Conservation (phyloP, 2,797 vertebrate species). For the Eulemur mongoz region DNA sequence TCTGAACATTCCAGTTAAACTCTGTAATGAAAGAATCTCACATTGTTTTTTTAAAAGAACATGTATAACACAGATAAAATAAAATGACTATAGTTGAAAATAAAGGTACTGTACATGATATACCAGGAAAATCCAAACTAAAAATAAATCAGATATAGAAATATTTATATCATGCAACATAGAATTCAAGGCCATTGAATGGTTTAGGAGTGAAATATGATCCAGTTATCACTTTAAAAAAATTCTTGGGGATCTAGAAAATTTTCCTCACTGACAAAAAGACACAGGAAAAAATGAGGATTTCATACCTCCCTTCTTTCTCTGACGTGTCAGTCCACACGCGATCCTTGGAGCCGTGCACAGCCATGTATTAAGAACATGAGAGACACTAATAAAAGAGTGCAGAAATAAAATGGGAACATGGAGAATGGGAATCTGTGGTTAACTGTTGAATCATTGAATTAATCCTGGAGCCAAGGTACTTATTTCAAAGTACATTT, state of each 20-base stretch:
- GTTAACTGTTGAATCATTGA: background rate
- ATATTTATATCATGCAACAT: background rate
- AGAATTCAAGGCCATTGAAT: background rate
- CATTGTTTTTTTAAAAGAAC: background rate
- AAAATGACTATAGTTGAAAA: background rate
- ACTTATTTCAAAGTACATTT: background rate
- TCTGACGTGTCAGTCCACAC: background rate
- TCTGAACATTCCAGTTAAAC: background rate
- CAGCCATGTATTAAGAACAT: background rate
- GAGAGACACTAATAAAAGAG: background rate
- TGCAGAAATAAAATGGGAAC: background rate
- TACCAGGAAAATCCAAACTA: constrained; percentile 2
- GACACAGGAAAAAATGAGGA: background rate
- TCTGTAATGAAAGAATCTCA: background rate
- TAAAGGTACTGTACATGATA: background rate
- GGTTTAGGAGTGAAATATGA: background rate
- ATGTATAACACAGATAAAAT: background rate
- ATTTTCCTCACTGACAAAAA: background rate
- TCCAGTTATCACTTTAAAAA: background rate
- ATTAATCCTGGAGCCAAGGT: background rate
- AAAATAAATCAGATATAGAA: background rate
- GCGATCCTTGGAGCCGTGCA: background rate
- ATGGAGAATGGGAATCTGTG: background rate
- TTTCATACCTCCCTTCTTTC: background rate
- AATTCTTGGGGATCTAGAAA: background rate